Percentiles rank a stretch among this genome's conserved stretches.
phyloP scores from a whole-genome alignment of 2,888 invertebrate genomes.

The Chrysolina oricalcia region DNA sequence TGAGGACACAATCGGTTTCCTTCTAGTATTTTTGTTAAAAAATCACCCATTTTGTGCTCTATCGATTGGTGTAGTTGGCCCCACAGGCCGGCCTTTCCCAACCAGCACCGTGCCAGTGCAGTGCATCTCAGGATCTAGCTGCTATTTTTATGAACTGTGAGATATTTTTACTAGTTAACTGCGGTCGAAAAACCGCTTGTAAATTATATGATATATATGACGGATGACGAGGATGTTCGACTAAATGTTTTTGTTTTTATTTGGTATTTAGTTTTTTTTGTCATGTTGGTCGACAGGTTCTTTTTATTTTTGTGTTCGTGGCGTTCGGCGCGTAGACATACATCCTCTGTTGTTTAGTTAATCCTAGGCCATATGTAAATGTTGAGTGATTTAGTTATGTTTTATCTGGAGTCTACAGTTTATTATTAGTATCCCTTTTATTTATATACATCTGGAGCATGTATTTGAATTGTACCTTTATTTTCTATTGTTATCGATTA shows the following conservation, averaged over 20 bases:
- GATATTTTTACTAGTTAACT: conserved; percentile 72
- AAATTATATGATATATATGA: conserved; percentile 65
- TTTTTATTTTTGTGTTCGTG: conserved; percentile 65
- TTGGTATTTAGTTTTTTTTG: conserved; percentile 53
- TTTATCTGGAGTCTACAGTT: conserved; percentile 67
- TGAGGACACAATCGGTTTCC: too few species aligned
- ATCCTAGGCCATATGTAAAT: conserved; percentile 68
- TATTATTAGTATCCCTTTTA: conserved; percentile 66
- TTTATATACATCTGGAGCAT: conserved; percentile 67
- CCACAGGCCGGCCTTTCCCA: conserved; percentile 27
- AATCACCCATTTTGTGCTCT: too few species aligned
- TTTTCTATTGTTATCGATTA: conserved; percentile 72
- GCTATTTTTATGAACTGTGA: conserved; percentile 72
- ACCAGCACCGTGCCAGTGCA: conserved; percentile 62
- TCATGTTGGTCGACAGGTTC: conserved; percentile 66
- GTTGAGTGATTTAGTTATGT: conserved; percentile 69
- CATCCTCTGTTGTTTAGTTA: conserved; percentile 71
- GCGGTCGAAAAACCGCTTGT: conserved; percentile 63
- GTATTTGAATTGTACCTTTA: conserved; percentile 72
- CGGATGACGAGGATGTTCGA: conserved; percentile 70
- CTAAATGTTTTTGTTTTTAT: conserved; percentile 63
- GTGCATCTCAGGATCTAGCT: conserved; percentile 71
- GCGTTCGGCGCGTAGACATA: conserved; percentile 69
- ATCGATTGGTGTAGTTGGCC: too few species aligned
- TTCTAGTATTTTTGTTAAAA: too few species aligned